Conservation (phyloP, 2,797 vertebrate genomes). For the Sebastes paucispinis region DNA sequence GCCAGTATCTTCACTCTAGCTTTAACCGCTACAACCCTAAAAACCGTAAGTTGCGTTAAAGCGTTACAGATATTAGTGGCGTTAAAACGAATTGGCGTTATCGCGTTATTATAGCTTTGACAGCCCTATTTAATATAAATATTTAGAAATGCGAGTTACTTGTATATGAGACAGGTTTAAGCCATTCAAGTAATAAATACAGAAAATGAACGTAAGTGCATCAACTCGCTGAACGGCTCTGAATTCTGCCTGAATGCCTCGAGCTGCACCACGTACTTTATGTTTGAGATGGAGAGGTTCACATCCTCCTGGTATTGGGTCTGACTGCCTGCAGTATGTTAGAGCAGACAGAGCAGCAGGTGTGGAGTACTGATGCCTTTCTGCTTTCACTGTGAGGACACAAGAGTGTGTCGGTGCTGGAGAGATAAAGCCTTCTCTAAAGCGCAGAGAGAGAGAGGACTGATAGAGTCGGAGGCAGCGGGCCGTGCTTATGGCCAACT, state of each 20-base stretch:
- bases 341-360: slow-evolving; percentile 58
- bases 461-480: slow-evolving; percentile 32
- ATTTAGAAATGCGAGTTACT: not conserved
- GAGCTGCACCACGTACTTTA: not conserved
- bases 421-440: slow-evolving; percentile 62
- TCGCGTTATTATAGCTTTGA: too few relatives aligned
- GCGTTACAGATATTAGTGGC: too few relatives aligned
- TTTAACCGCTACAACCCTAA: too few relatives aligned
- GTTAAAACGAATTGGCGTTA: too few relatives aligned
- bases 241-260: not conserved
- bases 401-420: slow-evolving; percentile 46
- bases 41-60: too few relatives aligned
- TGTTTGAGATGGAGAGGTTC: slow-evolving; percentile 27
- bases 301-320: slow-evolving; percentile 11
- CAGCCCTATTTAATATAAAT: not conserved
- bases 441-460: slow-evolving; percentile 31
- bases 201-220: not conserved
- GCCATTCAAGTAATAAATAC: not conserved
- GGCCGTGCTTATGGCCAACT: slow-evolving; percentile 25
- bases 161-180: not conserved
- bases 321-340: slow-evolving; percentile 40
- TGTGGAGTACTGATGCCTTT: slow-evolving; percentile 59
- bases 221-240: not conserved
- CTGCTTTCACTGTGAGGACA: slow-evolving; percentile 57
- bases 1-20: too few relatives aligned